Evolutionary conservation across 2,797 vertebrate species (phyloP).

Genomic region (Simalia tracyae): DNA sequence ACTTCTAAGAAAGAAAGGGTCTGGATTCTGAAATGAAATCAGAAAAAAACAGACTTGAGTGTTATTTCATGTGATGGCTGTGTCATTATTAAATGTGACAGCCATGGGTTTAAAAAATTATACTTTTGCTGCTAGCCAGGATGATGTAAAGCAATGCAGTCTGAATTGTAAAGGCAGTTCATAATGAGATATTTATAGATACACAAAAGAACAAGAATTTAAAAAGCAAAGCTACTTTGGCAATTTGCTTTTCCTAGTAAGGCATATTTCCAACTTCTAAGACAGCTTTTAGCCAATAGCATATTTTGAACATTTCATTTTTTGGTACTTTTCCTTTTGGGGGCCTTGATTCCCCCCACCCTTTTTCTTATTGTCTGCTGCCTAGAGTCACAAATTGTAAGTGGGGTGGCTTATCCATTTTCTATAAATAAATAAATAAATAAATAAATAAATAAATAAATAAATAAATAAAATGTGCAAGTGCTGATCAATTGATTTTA

Average conservation of each 20-base stretch:
- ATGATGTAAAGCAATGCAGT: not conserved
- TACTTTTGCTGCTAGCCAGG: conserved; percentile 7
- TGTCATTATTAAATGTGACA: not conserved
- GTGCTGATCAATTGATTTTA: not conserved
- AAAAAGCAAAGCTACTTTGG: not conserved
- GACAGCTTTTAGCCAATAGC: not conserved
- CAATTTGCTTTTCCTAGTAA: not conserved
- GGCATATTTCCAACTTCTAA: not conserved
- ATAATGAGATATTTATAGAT: not conserved
- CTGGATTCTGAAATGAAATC: not conserved
- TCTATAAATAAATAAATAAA: not conserved
- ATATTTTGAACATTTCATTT: not conserved
- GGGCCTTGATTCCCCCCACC: not conserved
- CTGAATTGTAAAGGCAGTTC: not conserved
- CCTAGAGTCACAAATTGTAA: not conserved
- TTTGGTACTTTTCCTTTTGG: not conserved
- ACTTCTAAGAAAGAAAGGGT: not conserved
- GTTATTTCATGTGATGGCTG: not conserved
- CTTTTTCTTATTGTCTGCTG: not conserved
- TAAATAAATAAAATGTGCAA: not conserved
- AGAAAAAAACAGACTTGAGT: not conserved
- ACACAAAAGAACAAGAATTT: not conserved
- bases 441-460: not conserved
- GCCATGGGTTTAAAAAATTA: not conserved
- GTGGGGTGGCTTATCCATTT: not conserved